Evolutionary conservation across 2,888 invertebrate species (phyloP), one percentile per base, ranked within the genome.

Genomic region (Merodon equestris): DNA sequence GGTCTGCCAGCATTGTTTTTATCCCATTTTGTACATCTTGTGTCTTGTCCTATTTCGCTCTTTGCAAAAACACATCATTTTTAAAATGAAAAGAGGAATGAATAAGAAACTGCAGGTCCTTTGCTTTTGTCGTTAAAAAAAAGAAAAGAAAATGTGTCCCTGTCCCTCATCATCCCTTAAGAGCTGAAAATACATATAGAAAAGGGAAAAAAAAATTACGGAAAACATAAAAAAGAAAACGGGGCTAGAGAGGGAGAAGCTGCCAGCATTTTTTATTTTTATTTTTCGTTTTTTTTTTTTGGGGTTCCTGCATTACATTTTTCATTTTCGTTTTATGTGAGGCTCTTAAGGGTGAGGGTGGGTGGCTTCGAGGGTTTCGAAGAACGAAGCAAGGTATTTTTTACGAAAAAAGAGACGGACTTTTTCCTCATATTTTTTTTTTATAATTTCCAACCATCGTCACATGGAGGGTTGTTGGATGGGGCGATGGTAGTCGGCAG

Each of bases 161-260:
- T 70, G 44, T 71, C 60, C 66, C 71, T 34, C 76, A 56, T 66
- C 76, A 76, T 70, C 76, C 71, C 76, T 66, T 51, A 64, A 71
- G 76, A 66, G 71, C 50, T 60, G 54, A 60, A 71, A 60, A 60
- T 42, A 57, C 13, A 56, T n/a, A n/a, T 9, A 40, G 13, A 53
- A 17, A 53, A 50, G 0, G 9, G 9, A 34, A 44, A 44, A 18
- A 44, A 36, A 63, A 40, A 63, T 3, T 7, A n/a, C 3, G 50
- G 48, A 61, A 60, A 73, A 67, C 15, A 51, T 40, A 51, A 61
- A 72, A 56, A 67, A 38, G 58, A 79, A 64, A 79, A 68, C 74
- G 79, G 68, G 79, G 79, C 79, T 68, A 79, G 74, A 73, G 79
- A 79, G 74, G 64, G 57, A 72, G 68, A 68, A 68, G 67, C 77